phyloP scores from a whole-genome alignment of 2,888 invertebrate genomes.

The Galerucella calmariensis region DNA sequence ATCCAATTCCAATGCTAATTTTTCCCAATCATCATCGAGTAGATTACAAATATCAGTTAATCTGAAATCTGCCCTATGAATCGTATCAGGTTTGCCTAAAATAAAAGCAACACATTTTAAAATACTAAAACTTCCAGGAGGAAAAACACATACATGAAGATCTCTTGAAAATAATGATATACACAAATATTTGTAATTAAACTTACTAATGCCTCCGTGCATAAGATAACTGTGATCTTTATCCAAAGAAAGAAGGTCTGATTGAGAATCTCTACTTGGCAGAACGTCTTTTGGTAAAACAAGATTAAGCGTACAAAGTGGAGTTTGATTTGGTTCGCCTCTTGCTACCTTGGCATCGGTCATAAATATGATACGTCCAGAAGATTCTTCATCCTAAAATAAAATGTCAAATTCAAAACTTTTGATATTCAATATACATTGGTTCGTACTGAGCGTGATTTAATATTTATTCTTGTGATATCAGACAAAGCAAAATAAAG shows the following conservation, averaged over 20 bases:
- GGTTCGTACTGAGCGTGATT: too few relatives aligned
- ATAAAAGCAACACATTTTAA: neutral
- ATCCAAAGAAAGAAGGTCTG: constrained; percentile 62
- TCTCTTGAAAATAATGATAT: neutral
- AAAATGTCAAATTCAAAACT: neutral
- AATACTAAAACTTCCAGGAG: neutral
- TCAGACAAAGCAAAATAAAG: too few relatives aligned
- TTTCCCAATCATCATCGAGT: constrained; percentile 88
- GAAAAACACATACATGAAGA: too few relatives aligned
- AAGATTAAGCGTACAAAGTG: constrained; percentile 90
- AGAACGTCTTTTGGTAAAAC: constrained; percentile 61
- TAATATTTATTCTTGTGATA: too few relatives aligned
- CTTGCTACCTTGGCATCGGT: constrained; percentile 89
- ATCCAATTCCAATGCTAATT: constrained; percentile 85
- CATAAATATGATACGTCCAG: constrained; percentile 97
- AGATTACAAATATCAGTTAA: constrained; percentile 91
- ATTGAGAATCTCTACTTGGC: constrained; percentile 62
- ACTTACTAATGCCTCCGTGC: constrained; percentile 63
- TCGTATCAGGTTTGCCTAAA: constrained; percentile 69
- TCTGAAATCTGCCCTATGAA: constrained; percentile 83
- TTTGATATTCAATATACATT: neutral
- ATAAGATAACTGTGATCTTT: constrained; percentile 63
- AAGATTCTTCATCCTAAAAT: constrained; percentile 81
- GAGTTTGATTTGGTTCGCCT: constrained; percentile 82
- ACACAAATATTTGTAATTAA: neutral